Base-by-base conservation (phyloP, 2,797 vertebrate genomes). In the Gadopsis marmoratus region DNA sequence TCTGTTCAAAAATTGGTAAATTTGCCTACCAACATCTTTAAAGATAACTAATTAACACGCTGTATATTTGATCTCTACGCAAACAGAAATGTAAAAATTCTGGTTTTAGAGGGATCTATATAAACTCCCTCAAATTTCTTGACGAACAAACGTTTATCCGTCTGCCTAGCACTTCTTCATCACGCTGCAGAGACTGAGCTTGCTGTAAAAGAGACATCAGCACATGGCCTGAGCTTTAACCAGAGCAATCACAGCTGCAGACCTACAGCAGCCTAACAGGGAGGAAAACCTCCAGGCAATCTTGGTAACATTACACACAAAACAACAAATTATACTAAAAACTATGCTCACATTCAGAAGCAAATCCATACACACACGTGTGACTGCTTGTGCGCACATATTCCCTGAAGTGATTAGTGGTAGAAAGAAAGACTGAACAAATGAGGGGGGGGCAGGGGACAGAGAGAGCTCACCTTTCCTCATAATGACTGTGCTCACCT, bases 401-500 rank as follows among this genome's bases (percentile, higher is more conserved):
- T 39, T 86, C 78, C 82, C 81, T 72, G 76, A 83, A 71, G 82
- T 91, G 81, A 87, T 90, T 88, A 91, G 83, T 48, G 67, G 51
- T 65, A 85, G 76, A 90, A 63, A 66, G 56, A 78, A 71, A 83
- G 70, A 58, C 39, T 31, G 73, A 86, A 78, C 55, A 72, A 84
- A 71, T 59, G 66, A 83, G 79, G 62, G 86, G 86, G 88, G 83
- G 75, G 86, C 59, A 74, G 69, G 68, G 71, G 86, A 85, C 64
- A 84, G 84, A 88, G 19, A 74, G 84, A 91, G 94, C 93, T 95
- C 94, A 94, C 88, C 91, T 96, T 96, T 94, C 94, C 86, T 93
- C 86, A 91, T 92, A 92, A 95, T 95, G 92, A 92, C 92, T 89
- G 67, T 19, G 74, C 88, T 95, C 94, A 95, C 94, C 94, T 95